Evolutionary conservation across 30 jellyfish, hydroid and myxozoan genomes (phyloP), one percentile per base, ranked within the genome.

Genomic region (Calvadosia cruxmelitensis): DNA sequence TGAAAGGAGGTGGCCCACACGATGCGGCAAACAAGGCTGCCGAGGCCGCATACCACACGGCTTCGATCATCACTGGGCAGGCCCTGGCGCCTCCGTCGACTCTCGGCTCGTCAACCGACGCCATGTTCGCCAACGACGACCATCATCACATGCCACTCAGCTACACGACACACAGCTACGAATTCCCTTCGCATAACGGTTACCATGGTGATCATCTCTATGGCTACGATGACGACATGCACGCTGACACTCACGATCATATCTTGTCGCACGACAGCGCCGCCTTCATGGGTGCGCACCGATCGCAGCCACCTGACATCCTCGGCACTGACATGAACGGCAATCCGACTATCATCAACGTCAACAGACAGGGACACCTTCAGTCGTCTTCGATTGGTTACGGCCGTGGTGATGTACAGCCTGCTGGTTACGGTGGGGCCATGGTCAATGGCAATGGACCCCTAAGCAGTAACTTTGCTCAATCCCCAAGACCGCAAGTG

Each of bases 41-140:
- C 3, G 93, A 85, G 63, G 96, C 93, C 1, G 96, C 93, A 5
- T 69, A 70, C 50, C 84, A 78, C 35, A 82, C 96, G 1, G 96
- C 96, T 0, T 79, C 57, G 20, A 42, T 42, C 10, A 42, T 42
- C 10, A 42, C 57, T 5, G 57, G 57, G 10, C 57, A 42, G 20
- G 57, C 57, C 10, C 20, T 42, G 20, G 57, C 10, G 20, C 57
- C 57, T 5, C 57, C 57, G 20, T 42, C 57, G 57, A 5, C 57
- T 5, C 20, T 42, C 15, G 57, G 57, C 20, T 42, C 57, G 20
- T 42, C 57, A 42, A 42, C 57, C 20, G 57, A 42, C 20, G 10
- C 57, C 57, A 42, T 42, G 57, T 42, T 42, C 20, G 57, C 57
- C 10, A 42, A 42, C 10, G 57, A 42, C 20, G 20, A 20, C 57